Evolutionary conservation across 2,113 vertebrate species (phyloP), one percentile per base, ranked within the genome.

Genomic region (Bufo gargarizans): DNA sequence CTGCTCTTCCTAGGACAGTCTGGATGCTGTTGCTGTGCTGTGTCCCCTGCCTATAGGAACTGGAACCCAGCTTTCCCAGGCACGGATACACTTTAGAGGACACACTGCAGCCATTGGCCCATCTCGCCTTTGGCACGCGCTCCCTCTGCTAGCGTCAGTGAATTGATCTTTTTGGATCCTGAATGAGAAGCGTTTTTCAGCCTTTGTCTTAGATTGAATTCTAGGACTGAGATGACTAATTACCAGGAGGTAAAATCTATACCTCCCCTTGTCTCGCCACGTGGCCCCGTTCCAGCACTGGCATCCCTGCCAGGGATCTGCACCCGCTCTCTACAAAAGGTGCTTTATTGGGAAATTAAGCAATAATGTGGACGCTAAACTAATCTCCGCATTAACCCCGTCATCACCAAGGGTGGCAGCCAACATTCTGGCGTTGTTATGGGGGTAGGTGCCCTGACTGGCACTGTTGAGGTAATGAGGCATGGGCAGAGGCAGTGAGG

Each of bases 241-340:
- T 85, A 61, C 6, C 55, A 49, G 72, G 53, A 58, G 55, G 19
- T 85, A 74, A 59, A 85, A 77, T 76, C 84, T 43, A 77, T 77
- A 85, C 69, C n/a, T 14, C n/a, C n/a, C 56, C 83, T 74, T 76
- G 67, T 74, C 71, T 61, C 6, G 20, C 33, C 4, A 33, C 71
- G 55, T 86, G 72, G 84, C 58, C 13, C 55, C 6, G 16, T 63
- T 77, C 74, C 58, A 86, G 58, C 43, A 33, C 9, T 49, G 74
- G 17, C 12, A n/a, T 3, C 72, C 47, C 19, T 78, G 74, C 74
- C 85, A 63, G 74, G 58, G 85, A 78, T 65, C 59, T 59, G 56
- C 58, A 59, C 56, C 55, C 4, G 84, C 85, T 65, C 47, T 16
- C 13, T 78, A 86, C 85, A 86, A 86, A 86, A 78, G 85, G 59